Base-by-base conservation (phyloP, 2,797 vertebrate species). In the Anolis apletophallus region DNA sequence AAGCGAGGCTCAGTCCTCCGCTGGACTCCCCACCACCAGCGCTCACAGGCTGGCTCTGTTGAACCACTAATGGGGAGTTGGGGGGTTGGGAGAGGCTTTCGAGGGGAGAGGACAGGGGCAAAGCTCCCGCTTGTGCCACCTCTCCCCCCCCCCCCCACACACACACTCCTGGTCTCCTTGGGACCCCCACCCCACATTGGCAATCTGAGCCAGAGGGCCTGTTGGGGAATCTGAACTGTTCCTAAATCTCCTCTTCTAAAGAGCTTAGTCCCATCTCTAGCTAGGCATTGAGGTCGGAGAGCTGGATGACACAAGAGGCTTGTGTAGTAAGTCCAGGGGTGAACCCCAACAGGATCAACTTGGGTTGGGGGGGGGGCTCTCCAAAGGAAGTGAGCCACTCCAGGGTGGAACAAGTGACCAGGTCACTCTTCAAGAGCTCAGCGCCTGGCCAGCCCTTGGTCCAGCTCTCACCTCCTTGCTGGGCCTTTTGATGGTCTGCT, bases 1-100 rank as follows among this genome's bases (percentile, higher is more conserved):
- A 80, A 86, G 85, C 11, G 10, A 74, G 85, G 6, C 57, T 67
- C 69, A 67, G 69, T 64, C 77, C 78, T 54, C 68, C 52, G 12
- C n/a, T 34, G 50, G 57, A 16, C 32, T 29, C 54, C 68, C 68
- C 13, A 7, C 68, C 13, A 7, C 67, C 76, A 3, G 3, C 2
- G 2, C 2, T 29, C 21, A 29, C 29, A 64, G 21, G 7, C 57
- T 5, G 50, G 16, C 71, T 67, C 83, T 67, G 59, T 72, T 23
- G 68, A 40, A 19, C 80, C n/a, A 4, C 50, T n/a, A 16, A 26
- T 26, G 55, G 10, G 21, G 36, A 40, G 40, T 40, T 40, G 40
- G 4, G n/a, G 2, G 34, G 17, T 7, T 7, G 3, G 8, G 40
- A 50, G 40, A 64, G 54, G 16, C 36, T 16, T 21, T 7, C 12